phyloP scores from a whole-genome alignment of 2,888 invertebrate genomes.

The Epistrophe grossulariae region DNA sequence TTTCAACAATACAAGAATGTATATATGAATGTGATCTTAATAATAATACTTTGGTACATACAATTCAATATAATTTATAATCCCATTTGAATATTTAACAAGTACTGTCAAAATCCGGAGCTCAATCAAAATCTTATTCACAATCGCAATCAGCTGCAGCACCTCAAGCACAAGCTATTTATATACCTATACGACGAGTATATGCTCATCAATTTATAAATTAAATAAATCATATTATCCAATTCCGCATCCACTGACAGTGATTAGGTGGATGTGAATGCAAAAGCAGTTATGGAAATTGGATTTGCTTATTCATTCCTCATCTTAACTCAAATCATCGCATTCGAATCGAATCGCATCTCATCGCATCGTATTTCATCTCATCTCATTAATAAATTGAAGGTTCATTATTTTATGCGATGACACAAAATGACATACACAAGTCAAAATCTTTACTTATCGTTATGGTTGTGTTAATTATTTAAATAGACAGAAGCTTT shows the following conservation, averaged over 20 bases:
- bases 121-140: slow-evolving; percentile 26
- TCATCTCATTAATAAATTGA: slow-evolving; percentile 28
- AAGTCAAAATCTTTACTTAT: slow-evolving; percentile 17
- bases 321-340: background rate
- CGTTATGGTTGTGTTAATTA: slow-evolving; percentile 13
- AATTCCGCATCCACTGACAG: slow-evolving; percentile 12
- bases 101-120: background rate
- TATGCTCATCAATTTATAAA: slow-evolving; percentile 18
- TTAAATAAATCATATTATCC: slow-evolving; percentile 19
- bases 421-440: slow-evolving; percentile 19
- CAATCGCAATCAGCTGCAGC: background rate
- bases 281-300: slow-evolving; percentile 28
- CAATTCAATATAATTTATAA: background rate
- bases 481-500: slow-evolving; percentile 17
- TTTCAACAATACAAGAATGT: background rate
- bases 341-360: background rate
- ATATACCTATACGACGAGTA: too few species aligned
- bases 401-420: background rate
- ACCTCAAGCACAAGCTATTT: background rate
- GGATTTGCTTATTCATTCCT: slow-evolving; percentile 22
- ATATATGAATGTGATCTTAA: background rate
- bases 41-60: background rate
- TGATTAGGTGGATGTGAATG: slow-evolving; percentile 25
- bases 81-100: slow-evolving; percentile 11
- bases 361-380: background rate